Evolutionary conservation across 1,140 invertebrate species (phyloP).

Genomic region (Oscheius sp.): DNA sequence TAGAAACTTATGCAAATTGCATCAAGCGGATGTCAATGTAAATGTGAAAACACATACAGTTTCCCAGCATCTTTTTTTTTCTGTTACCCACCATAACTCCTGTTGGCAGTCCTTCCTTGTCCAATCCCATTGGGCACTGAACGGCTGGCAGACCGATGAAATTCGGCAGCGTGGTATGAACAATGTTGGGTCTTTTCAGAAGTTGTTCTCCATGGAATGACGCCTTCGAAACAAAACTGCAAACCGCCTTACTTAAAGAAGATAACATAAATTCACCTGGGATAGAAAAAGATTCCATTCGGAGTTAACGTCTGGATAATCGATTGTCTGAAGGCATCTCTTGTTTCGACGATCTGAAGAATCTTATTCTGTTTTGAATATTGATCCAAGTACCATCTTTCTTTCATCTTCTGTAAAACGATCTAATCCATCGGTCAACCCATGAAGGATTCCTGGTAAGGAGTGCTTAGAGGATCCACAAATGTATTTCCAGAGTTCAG

Average conservation of each 20-base stretch:
- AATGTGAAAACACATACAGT: no score
- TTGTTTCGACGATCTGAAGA: background rate
- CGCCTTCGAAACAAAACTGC: background rate
- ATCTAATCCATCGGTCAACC: background rate
- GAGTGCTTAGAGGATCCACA: background rate
- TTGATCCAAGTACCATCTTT: background rate
- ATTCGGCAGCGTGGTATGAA: background rate
- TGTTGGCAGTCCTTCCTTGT: background rate
- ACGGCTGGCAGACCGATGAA: background rate
- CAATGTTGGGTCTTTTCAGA: background rate
- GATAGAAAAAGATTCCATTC: background rate
- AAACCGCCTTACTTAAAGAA: background rate
- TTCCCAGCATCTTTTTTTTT: no score
- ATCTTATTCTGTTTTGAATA: background rate
- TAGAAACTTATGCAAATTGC: no score
- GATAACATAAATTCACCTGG: background rate
- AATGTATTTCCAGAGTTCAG: background rate
- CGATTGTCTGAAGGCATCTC: background rate
- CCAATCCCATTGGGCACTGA: background rate
- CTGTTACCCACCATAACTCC: conserved; percentile 4
- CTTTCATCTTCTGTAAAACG: background rate
- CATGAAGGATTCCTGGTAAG: background rate
- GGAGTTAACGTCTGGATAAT: background rate
- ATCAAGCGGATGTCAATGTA: no score
- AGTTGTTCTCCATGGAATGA: background rate